These are phyloP conservation scores for Meteorus colon DNA, from an alignment of 2,888 invertebrate genomes.

Conservation along the genomic window DNA sequence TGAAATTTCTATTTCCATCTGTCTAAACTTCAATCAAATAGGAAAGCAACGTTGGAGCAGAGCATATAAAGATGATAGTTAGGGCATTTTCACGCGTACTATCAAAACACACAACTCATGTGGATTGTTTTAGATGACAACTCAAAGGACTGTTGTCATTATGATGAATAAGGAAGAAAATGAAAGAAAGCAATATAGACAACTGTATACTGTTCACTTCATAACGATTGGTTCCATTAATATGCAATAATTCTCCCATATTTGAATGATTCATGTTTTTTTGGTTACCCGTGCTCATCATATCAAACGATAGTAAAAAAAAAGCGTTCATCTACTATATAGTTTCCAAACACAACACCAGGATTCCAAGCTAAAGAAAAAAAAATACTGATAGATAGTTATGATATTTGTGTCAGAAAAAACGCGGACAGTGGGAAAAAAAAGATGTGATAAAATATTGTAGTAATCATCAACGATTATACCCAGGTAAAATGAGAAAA, in stretches of 20 bases:
- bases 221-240: background rate
- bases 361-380: slow-evolving; percentile 69
- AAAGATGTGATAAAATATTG: slow-evolving; percentile 59
- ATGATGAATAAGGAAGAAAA: background rate
- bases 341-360: slow-evolving; percentile 66
- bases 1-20: background rate
- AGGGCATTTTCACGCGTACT: background rate
- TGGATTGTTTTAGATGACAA: background rate
- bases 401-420: slow-evolving; percentile 53
- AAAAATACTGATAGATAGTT: slow-evolving; percentile 54
- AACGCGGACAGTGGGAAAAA: slow-evolving; percentile 62
- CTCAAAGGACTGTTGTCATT: background rate
- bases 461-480: slow-evolving; percentile 57
- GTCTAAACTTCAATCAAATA: background rate
- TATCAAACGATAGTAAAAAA: slow-evolving; percentile 31
- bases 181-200: slow-evolving; percentile 1
- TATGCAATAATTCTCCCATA: slow-evolving; percentile 15
- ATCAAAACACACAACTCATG: slow-evolving; percentile 3
- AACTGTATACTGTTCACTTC: background rate
- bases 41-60: slow-evolving; percentile 21
- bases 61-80: slow-evolving; percentile 3
- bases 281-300: slow-evolving; percentile 13
- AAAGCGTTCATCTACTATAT: slow-evolving; percentile 48
- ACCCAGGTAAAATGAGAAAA: slow-evolving; percentile 51
- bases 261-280: background rate